phyloP scores from a whole-genome alignment of 2,888 invertebrate genomes.

The Cynaeus angustus region DNA sequence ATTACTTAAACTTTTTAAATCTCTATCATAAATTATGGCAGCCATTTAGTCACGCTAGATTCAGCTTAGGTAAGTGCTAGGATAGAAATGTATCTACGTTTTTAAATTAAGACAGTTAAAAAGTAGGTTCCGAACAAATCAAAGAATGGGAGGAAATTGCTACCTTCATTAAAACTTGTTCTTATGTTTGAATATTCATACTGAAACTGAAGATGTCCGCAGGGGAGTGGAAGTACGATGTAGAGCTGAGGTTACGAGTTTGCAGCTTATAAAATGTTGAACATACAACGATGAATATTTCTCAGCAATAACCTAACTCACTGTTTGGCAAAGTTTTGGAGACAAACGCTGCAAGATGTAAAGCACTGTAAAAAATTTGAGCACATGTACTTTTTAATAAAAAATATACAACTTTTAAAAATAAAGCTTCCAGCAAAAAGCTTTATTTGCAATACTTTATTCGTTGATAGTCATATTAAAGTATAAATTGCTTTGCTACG shows the following conservation, averaged over 20 bases:
- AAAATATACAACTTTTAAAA: not conserved
- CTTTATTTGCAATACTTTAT: too few relatives aligned
- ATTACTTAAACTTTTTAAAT: constrained; percentile 36
- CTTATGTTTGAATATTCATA: constrained; percentile 39
- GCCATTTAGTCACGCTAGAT: constrained; percentile 34
- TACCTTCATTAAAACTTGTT: constrained; percentile 43
- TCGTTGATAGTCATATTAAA: too few relatives aligned
- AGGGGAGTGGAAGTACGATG: constrained; percentile 22
- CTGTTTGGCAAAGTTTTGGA: not conserved
- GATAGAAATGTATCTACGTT: constrained; percentile 30
- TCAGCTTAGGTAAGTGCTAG: constrained; percentile 8
- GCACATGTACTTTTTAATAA: not conserved
- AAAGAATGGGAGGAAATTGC: constrained; percentile 33
- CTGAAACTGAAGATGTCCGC: constrained; percentile 7
- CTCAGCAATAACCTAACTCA: not conserved
- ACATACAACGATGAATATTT: not conserved
- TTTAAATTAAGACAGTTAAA: constrained; percentile 34
- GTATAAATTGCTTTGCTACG: too few relatives aligned
- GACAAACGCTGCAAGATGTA: not conserved
- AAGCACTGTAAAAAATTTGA: not conserved
- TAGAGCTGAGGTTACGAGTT: constrained; percentile 4
- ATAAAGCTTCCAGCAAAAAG: too few relatives aligned
- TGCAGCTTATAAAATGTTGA: constrained; percentile 9
- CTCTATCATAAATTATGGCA: constrained; percentile 38
- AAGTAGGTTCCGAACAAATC: constrained; percentile 28